Conservation (phyloP, 2,888 invertebrate species). For the Beris morrisii region DNA sequence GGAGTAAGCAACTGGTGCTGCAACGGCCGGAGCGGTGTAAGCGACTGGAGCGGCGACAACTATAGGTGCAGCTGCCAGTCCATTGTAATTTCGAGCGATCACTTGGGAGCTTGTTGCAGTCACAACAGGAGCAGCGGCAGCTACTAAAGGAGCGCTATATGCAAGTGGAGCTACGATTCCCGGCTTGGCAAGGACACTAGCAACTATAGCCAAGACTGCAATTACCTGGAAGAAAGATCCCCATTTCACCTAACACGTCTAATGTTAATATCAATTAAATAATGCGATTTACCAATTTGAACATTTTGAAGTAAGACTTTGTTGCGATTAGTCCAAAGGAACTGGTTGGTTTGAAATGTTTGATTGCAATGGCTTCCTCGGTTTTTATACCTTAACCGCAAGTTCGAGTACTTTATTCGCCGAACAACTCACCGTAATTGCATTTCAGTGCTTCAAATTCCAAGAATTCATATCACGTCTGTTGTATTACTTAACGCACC, state of each 20-base stretch:
- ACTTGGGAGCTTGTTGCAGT: conserved; percentile 69
- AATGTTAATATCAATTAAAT: no score
- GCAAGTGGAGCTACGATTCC: conserved; percentile 33
- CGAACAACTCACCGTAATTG: no score
- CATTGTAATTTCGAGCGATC: conserved; percentile 65
- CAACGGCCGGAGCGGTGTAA: conserved; percentile 52
- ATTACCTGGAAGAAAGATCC: conserved; percentile 16
- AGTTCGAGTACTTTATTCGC: no score
- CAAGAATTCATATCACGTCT: no score
- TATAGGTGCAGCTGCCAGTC: conserved; percentile 59
- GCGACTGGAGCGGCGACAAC: conserved; percentile 62
- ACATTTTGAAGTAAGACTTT: conserved; percentile 28
- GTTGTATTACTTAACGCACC: no score
- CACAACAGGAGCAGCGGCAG: conserved; percentile 50
- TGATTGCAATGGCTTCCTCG: no score
- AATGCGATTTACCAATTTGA: conserved; percentile 29
- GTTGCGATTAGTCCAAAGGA: conserved; percentile 2
- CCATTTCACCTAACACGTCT: no score
- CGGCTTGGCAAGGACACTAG: conserved; percentile 42
- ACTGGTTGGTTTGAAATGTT: no score
- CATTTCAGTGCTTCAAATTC: no score
- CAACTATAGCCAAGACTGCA: conserved; percentile 45
- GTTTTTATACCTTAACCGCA: no score
- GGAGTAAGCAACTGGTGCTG: conserved; percentile 53
- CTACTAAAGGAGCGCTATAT: conserved; percentile 55